These are phyloP conservation scores for Monochamus alternatus DNA, from an alignment of 2,888 invertebrate species.

Conservation along the genomic window DNA sequence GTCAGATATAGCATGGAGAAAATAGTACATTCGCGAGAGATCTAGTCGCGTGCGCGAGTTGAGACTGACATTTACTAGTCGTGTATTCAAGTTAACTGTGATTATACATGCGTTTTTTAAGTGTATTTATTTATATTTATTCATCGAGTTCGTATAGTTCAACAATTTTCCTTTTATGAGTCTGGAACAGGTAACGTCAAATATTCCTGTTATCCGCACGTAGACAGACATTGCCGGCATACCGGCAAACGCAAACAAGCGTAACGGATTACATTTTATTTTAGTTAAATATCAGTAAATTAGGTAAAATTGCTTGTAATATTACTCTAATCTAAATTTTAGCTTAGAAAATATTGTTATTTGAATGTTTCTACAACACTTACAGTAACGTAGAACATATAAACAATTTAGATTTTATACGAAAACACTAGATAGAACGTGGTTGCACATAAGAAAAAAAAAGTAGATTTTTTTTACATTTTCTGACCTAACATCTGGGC, in stretches of 20 bases:
- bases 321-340: too few species aligned
- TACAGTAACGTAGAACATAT: too few species aligned
- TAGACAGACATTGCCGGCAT: neutral
- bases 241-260: neutral
- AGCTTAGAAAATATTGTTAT: too few species aligned
- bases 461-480: too few species aligned
- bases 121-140: conserved; percentile 21
- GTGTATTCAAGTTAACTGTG: conserved; percentile 33
- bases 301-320: too few species aligned
- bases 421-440: too few species aligned
- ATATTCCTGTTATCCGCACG: neutral
- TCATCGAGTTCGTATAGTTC: neutral
- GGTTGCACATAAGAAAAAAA: too few species aligned
- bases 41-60: conserved; percentile 32
- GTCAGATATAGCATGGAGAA: conserved; percentile 39
- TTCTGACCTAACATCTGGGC: too few species aligned
- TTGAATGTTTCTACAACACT: too few species aligned
- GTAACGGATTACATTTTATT: neutral
- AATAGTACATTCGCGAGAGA: conserved; percentile 41
- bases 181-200: neutral
- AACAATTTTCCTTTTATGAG: neutral
- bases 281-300: too few species aligned
- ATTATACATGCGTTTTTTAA: conserved; percentile 33
- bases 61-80: conserved; percentile 35
- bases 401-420: too few species aligned